Evolutionary conservation across 2,113 vertebrate species (phyloP).

Genomic region (Meles meles): DNA sequence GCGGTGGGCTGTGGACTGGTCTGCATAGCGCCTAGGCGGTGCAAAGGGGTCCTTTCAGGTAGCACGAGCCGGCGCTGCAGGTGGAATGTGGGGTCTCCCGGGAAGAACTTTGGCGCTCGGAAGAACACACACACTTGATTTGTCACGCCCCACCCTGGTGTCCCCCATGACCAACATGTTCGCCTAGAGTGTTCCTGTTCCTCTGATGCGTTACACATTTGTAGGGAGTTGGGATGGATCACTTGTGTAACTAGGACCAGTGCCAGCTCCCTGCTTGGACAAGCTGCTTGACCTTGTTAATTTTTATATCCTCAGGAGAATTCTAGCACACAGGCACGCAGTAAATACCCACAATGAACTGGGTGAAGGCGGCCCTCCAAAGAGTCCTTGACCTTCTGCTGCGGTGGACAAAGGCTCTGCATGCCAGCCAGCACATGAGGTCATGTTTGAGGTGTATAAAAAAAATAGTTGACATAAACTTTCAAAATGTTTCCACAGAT

Average conservation of each 20-base stretch:
- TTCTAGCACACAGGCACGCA: neutral
- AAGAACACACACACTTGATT: neutral
- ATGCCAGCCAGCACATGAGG: fast-evolving
- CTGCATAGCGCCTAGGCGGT: neutral
- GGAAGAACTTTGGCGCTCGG: neutral
- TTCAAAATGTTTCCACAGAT: neutral
- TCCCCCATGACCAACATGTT: fast-evolving
- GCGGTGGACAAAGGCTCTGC: neutral
- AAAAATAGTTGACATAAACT: neutral
- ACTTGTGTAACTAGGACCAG: too few relatives aligned
- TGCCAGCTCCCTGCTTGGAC: fast-evolving
- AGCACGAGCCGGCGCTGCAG: too few relatives aligned
- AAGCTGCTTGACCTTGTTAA: neutral
- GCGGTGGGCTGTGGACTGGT: too few relatives aligned
- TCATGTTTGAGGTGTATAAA: neutral
- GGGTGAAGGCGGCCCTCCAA: neutral
- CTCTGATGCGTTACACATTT: too few relatives aligned
- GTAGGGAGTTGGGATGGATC: neutral
- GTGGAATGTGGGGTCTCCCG: neutral
- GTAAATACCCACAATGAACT: too few relatives aligned
- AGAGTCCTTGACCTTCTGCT: neutral
- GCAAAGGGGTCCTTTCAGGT: neutral
- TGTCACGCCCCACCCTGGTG: fast-evolving
- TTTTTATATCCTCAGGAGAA: neutral
- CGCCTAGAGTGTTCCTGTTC: fast-evolving